These are phyloP conservation scores for Aphidius ervi DNA, from an alignment of 1,140 invertebrate species.

Conservation along the genomic window DNA sequence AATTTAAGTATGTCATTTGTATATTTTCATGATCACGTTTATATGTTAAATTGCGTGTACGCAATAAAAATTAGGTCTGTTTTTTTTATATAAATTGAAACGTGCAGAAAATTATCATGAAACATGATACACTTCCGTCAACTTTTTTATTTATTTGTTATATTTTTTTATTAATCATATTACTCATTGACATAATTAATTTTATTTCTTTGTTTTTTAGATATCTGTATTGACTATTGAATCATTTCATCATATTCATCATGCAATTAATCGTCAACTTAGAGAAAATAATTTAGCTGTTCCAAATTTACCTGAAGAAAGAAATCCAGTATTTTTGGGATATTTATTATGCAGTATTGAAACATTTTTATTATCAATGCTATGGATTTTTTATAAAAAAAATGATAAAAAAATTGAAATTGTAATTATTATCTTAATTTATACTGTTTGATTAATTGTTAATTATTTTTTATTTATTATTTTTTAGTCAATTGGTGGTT, in stretches of 20 bases:
- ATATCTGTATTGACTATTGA: slow-evolving; percentile 25
- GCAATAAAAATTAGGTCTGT: slow-evolving; percentile 20
- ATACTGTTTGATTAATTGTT: slow-evolving; percentile 6
- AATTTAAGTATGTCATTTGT: slow-evolving; percentile 19
- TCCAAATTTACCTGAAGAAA: slow-evolving; percentile 39
- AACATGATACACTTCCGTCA: slow-evolving; percentile 9
- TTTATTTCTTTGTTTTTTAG: slow-evolving; percentile 15
- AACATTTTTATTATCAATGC: slow-evolving; percentile 30
- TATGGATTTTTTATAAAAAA: slow-evolving; percentile 34
- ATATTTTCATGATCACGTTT: slow-evolving; percentile 14
- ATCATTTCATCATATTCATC: slow-evolving; percentile 41
- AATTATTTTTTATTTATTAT: slow-evolving; percentile 20
- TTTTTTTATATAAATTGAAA: not conserved
- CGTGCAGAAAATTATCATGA: slow-evolving; percentile 5
- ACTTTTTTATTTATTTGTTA: not conserved
- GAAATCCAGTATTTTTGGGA: slow-evolving; percentile 39
- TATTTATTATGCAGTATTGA: slow-evolving; percentile 39
- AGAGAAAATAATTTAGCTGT: slow-evolving; percentile 28
- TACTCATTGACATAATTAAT: not conserved
- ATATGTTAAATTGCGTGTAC: slow-evolving; percentile 18
- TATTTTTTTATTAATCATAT: not conserved
- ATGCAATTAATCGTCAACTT: slow-evolving; percentile 27
- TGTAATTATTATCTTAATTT: slow-evolving; percentile 14
- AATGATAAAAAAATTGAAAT: slow-evolving; percentile 20
- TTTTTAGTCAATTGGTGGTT: slow-evolving; percentile 34